These are phyloP conservation scores for Equus quagga DNA, from an alignment of 2,113 vertebrate genomes.

Conservation along the genomic window DNA sequence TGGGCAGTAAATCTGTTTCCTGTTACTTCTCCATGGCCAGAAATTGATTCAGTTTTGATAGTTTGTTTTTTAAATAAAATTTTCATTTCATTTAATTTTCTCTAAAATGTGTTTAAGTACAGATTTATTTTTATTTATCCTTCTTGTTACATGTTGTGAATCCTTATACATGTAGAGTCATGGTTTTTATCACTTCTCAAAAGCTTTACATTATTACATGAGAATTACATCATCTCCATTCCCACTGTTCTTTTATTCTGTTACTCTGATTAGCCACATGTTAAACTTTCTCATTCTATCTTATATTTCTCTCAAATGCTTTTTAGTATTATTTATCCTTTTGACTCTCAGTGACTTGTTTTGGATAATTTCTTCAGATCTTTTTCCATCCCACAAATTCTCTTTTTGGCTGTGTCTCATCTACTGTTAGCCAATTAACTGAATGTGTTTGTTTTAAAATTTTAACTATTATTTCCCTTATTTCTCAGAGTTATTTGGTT, in stretches of 20 bases:
- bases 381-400: not conserved
- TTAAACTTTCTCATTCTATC: not conserved
- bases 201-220: not conserved
- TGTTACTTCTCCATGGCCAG: not conserved
- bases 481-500: not conserved
- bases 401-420: not conserved
- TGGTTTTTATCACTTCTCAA: not conserved
- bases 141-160: not conserved
- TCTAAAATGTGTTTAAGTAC: not conserved
- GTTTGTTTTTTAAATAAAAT: not conserved
- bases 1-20: not conserved
- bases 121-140: conserved; percentile 5
- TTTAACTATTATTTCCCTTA: not conserved
- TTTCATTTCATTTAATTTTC: not conserved
- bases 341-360: not conserved
- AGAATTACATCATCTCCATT: not conserved
- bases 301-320: not conserved
- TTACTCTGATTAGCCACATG: not conserved
- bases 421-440: not conserved
- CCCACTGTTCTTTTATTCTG: not conserved
- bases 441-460: not conserved
- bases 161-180: not conserved
- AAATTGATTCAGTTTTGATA: not conserved
- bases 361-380: not conserved
- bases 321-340: not conserved